phyloP scores from a whole-genome alignment of 2,113 vertebrate genomes.

The Sminthopsis crassicaudata region DNA sequence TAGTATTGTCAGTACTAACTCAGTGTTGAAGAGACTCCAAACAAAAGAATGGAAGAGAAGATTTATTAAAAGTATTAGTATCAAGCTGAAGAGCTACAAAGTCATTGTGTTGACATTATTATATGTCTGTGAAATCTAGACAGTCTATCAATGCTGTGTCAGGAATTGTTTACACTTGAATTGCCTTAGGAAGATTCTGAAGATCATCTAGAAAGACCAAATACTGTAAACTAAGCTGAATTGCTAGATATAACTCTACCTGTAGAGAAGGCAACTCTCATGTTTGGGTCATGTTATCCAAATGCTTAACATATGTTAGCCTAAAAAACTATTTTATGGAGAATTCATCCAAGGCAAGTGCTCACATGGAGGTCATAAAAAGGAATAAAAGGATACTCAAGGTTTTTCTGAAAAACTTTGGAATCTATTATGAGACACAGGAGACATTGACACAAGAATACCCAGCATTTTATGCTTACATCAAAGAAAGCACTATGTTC shows the following conservation, averaged over 20 bases:
- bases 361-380: neutral
- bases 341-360: neutral
- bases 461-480: neutral
- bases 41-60: neutral
- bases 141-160: too few relatives aligned
- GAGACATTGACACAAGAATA: neutral
- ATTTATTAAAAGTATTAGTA: neutral
- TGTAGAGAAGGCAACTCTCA: too few relatives aligned
- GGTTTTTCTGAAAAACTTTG: neutral
- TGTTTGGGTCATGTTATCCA: neutral
- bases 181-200: too few relatives aligned
- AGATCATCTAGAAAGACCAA: too few relatives aligned
- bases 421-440: neutral
- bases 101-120: too few relatives aligned
- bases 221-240: too few relatives aligned
- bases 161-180: too few relatives aligned
- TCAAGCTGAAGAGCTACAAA: too few relatives aligned
- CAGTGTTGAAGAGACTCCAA: too few relatives aligned
- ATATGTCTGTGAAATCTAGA: too few relatives aligned
- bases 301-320: neutral
- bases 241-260: too few relatives aligned
- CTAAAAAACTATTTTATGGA: neutral
- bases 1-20: neutral
- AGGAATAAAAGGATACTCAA: neutral
- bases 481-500: neutral